These are phyloP conservation scores for Halichondria panicea DNA, from an alignment of 37 sponge, comb jelly and placozoan genomes.

Conservation along the genomic window DNA sequence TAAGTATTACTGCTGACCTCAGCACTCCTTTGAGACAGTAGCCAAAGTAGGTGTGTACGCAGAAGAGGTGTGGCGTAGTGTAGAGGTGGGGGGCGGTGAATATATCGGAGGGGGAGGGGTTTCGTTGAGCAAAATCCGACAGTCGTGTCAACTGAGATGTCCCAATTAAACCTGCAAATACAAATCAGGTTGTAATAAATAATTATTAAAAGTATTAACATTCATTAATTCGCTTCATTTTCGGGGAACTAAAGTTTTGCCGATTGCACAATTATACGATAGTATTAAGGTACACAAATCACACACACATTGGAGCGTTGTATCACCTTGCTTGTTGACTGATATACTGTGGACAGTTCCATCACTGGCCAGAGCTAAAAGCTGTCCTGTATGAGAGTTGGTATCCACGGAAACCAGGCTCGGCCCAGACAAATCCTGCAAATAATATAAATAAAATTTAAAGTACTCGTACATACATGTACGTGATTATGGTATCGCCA, in stretches of 20 bases:
- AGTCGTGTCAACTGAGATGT: not conserved
- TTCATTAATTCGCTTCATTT: not conserved
- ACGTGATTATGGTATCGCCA: no score
- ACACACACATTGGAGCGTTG: not conserved
- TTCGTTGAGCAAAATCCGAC: constrained; percentile 1
- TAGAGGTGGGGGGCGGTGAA: constrained; percentile 2
- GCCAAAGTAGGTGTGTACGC: constrained; percentile 56
- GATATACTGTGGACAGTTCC: not conserved
- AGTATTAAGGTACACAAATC: not conserved
- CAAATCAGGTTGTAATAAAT: not conserved
- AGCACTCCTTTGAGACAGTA: constrained; percentile 47
- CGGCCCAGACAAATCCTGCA: constrained; percentile 15
- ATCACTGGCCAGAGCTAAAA: constrained; percentile 31
- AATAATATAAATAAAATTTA: no score
- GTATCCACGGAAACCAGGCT: constrained; percentile 24
- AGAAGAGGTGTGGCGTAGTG: constrained; percentile 23
- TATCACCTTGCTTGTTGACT: not conserved
- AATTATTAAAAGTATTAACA: not conserved
- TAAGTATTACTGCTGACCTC: constrained; percentile 63
- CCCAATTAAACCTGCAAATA: not conserved
- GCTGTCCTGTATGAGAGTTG: constrained; percentile 28
- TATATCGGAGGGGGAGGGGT: not conserved
- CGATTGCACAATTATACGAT: not conserved
- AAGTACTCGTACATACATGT: no score
- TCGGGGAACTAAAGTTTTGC: not conserved